These are phyloP conservation scores for Drosophila mauritiana DNA, from an alignment of 1,140 invertebrate species.

Conservation along the genomic window DNA sequence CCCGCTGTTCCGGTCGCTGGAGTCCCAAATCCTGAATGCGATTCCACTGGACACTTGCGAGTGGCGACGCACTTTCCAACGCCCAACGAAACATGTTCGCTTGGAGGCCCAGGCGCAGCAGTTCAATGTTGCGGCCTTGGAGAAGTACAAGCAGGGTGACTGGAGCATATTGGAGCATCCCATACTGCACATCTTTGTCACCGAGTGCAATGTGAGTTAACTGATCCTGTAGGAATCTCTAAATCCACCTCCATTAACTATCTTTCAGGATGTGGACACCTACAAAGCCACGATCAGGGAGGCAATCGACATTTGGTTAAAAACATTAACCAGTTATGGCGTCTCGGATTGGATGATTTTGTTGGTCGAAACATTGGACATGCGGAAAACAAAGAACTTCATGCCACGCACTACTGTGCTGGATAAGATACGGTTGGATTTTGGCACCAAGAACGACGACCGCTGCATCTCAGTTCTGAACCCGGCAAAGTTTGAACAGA, in stretches of 20 bases:
- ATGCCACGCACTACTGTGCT: constrained; percentile 96
- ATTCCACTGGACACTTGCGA: constrained; percentile 94
- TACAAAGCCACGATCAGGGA: constrained; percentile 95
- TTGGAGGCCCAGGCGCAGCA: constrained; percentile 94
- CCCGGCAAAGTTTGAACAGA: constrained; percentile 94
- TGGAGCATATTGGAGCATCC: constrained; percentile 93
- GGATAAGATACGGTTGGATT: constrained; percentile 97
- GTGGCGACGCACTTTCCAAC: constrained; percentile 94
- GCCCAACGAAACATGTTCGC: constrained; percentile 92
- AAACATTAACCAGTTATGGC: constrained; percentile 89
- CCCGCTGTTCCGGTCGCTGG: constrained; percentile 93
- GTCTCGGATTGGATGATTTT: constrained; percentile 97
- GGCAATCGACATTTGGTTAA: constrained; percentile 95
- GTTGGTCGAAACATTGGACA: constrained; percentile 96
- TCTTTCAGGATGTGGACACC: constrained; percentile 92
- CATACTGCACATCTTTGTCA: constrained; percentile 97
- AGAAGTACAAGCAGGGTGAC: constrained; percentile 86
- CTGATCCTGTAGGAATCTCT: not conserved
- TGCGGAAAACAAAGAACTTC: constrained; percentile 95
- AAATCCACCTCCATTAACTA: not conserved
- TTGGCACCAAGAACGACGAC: constrained; percentile 94
- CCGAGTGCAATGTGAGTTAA: constrained; percentile 92
- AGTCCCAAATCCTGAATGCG: constrained; percentile 90
- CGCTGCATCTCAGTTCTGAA: constrained; percentile 96
- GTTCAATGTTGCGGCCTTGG: constrained; percentile 90